A percentile compares a stretch with the other conserved stretches of the same genome.
Evolutionary conservation across 2,113 vertebrate genomes (phyloP).

Genomic region (Lota lota): DNA sequence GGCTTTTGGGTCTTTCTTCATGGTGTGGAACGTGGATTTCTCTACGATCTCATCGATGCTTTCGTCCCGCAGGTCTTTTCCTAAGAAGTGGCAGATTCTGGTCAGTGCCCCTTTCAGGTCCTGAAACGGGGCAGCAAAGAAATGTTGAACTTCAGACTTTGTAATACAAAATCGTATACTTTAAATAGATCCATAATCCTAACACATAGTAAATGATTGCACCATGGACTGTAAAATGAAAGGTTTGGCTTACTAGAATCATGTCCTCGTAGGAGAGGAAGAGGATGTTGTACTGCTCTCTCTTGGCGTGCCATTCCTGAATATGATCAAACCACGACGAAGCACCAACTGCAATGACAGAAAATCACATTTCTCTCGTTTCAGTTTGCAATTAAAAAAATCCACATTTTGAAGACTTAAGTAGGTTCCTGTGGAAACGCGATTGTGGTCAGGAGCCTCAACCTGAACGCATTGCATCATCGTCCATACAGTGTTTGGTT

Average conservation of each 20-base stretch:
- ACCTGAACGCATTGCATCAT: too few relatives aligned
- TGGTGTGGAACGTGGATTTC: conserved; percentile 63
- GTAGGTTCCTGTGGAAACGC: too few relatives aligned
- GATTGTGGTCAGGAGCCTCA: too few relatives aligned
- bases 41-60: conserved; percentile 50
- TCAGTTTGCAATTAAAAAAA: too few relatives aligned
- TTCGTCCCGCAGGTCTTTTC: conserved; percentile 47
- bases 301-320: conserved; percentile 50
- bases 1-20: conserved; percentile 63
- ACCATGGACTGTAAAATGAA: neutral
- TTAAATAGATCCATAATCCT: neutral
- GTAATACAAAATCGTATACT: neutral
- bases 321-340: conserved; percentile 71
- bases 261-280: conserved; percentile 70
- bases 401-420: too few relatives aligned
- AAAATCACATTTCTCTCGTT: neutral
- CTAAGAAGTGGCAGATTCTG: conserved; percentile 62
- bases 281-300: conserved; percentile 64
- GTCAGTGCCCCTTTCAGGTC: conserved; percentile 53
- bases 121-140: conserved; percentile 26
- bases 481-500: too few relatives aligned
- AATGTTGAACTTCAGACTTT: neutral
- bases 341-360: conserved; percentile 37
- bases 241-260: conserved; percentile 48
- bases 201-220: neutral